Evolutionary conservation across 1,140 invertebrate genomes (phyloP), one percentile per base, ranked within the genome.

Genomic region (Hesperophylax magnus): DNA sequence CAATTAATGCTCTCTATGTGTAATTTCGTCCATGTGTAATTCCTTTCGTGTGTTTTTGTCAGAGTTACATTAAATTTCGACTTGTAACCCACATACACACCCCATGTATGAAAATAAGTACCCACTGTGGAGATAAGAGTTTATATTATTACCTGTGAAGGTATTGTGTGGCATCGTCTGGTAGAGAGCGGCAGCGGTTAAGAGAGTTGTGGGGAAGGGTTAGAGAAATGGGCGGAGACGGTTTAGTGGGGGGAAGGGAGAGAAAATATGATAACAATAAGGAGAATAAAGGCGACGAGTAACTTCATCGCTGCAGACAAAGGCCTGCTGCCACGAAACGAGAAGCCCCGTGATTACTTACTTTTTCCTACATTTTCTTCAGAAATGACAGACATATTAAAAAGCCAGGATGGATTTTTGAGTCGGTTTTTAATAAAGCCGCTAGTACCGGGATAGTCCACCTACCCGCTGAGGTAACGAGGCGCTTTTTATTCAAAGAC

Each of bases 231-330:
- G 72, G 31, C 24, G 14, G 72, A 76, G 14, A 31, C 18, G 72
- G 27, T 60, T 20, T 22, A 53, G 56, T 34, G 52, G 53, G 72
- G 31, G 69, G 27, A 27, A 27, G 27, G 52, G 20, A 9, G 77
- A 82, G 81, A 74, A 82, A 82, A 82, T 82, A 82, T 82, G 81
- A 82, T 82, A 82, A 82, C 81, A 82, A 82, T 82, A 77, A 82
- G 80, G 53, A 81, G 31, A 78, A 75, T 69, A 63, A 74, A 52
- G 52, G 27, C 27, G 81, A 67, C 47, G 77, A 79, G 77, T 82
- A 77, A 82, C 81, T 82, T 79, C 81, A 82, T 82, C 77, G 77
- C 77, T 52, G 47, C 81, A 82, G 71, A 82, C 77, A 82, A 82
- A 76, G 80, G 67, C 63, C 63, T 39, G 5, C 60, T 53, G 47